phyloP scores from a whole-genome alignment of 2,888 invertebrate species.

The Augiades crinisus region DNA sequence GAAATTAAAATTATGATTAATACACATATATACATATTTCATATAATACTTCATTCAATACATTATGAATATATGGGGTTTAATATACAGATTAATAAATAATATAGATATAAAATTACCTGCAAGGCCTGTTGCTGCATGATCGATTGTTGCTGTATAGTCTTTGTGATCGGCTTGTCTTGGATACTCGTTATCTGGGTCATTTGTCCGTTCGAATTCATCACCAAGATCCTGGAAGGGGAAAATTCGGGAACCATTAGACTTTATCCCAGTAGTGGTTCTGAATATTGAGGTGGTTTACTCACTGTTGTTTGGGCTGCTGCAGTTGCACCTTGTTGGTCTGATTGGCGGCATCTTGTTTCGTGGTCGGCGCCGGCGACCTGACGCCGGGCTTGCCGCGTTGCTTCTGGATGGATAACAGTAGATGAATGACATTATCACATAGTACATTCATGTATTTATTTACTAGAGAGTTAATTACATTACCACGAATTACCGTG shows the following conservation, averaged over 20 bases:
- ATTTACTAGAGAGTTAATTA: no score
- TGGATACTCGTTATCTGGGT: slow-evolving; percentile 70
- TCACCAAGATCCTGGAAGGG: slow-evolving; percentile 73
- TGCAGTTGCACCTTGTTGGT: slow-evolving; percentile 80
- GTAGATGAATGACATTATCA: slow-evolving; percentile 42
- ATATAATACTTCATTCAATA: no score
- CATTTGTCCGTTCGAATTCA: slow-evolving; percentile 82
- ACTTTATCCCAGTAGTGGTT: not conserved
- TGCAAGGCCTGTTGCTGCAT: slow-evolving; percentile 43
- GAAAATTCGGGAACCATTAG: not conserved
- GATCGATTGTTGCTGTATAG: slow-evolving; percentile 64
- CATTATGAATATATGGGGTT: no score
- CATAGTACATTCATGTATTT: no score
- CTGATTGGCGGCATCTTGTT: slow-evolving; percentile 88
- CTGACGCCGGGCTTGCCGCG: slow-evolving; percentile 84
- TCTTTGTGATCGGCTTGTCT: slow-evolving; percentile 80
- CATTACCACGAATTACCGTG: no score
- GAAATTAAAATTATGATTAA: not conserved
- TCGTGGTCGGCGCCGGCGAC: slow-evolving; percentile 86
- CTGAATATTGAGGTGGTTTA: slow-evolving; percentile 16
- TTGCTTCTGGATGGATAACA: slow-evolving; percentile 66
- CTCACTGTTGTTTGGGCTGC: slow-evolving; percentile 70
- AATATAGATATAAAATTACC: not conserved
- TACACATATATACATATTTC: not conserved
- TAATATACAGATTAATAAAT: no score